These are phyloP conservation scores for Pterocles orientalis DNA, from an alignment of 2,113 vertebrate species.

Conservation along the genomic window DNA sequence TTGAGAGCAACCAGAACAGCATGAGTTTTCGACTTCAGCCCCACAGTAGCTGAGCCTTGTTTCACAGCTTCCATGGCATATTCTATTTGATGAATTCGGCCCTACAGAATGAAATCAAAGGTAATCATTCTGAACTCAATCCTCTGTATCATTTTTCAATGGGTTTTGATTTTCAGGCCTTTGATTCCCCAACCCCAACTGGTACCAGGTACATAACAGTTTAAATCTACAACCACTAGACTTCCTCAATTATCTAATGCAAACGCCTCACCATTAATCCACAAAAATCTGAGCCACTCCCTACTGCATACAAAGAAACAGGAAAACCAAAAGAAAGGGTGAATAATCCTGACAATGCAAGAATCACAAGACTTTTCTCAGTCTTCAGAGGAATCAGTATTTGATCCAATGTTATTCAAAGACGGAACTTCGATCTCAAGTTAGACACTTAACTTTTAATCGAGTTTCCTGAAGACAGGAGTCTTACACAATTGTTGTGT, in stretches of 20 bases:
- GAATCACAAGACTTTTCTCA: neutral
- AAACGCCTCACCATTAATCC: neutral
- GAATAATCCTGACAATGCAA: neutral
- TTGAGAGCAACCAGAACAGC: slow-evolving; percentile 96
- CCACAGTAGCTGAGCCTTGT: slow-evolving; percentile 96
- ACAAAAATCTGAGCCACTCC: neutral
- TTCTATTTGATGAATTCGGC: slow-evolving; percentile 98
- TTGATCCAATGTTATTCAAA: neutral
- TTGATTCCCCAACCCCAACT: neutral
- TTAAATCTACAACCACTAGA: neutral
- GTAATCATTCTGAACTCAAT: neutral
- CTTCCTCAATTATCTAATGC: neutral
- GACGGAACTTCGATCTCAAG: neutral
- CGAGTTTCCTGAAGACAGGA: neutral
- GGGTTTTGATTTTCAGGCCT: neutral
- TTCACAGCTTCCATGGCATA: slow-evolving; percentile 99
- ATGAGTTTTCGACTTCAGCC: slow-evolving; percentile 90
- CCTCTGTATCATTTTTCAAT: neutral
- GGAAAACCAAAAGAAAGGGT: neutral
- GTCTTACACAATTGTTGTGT: neutral
- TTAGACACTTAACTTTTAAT: neutral
- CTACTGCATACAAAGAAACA: neutral
- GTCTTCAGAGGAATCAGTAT: neutral
- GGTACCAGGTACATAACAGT: neutral
- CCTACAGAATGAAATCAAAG: slow-evolving; percentile 64